A percentile compares a stretch with the other conserved stretches of the same genome.
Evolutionary conservation across 1,140 invertebrate genomes (phyloP).

Genomic region (Sitobion miscanthi): DNA sequence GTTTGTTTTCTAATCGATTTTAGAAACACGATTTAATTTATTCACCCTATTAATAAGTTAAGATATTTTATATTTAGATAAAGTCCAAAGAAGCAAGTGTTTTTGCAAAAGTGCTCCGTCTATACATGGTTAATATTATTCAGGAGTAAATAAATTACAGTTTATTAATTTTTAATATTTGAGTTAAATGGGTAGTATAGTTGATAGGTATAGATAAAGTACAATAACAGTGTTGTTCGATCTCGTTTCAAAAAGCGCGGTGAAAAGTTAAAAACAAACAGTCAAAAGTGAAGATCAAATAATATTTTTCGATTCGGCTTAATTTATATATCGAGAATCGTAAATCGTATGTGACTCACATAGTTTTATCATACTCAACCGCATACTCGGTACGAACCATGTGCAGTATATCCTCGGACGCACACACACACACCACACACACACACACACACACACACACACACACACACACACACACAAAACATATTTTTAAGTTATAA

Average conservation of each 20-base stretch:
- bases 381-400: background rate
- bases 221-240: background rate
- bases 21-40: no score
- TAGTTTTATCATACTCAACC: background rate
- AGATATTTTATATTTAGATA: no score
- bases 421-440: no score
- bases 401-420: background rate
- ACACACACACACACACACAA: no score
- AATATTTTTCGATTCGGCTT: background rate
- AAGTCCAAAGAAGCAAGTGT: no score
- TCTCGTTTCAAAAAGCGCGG: background rate
- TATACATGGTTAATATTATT: background rate
- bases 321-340: background rate
- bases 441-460: no score
- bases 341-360: background rate
- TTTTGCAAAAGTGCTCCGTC: no score
- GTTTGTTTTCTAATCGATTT: no score
- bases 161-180: background rate
- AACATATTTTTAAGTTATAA: background rate
- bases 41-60: no score
- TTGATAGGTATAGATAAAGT: background rate
- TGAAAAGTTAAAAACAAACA: background rate
- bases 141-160: no score
- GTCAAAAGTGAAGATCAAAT: slow-evolving; percentile 9
- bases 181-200: no score